Base-by-base conservation (phyloP, 2,113 vertebrate genomes). In the Myanophis thanlyinensis region DNA sequence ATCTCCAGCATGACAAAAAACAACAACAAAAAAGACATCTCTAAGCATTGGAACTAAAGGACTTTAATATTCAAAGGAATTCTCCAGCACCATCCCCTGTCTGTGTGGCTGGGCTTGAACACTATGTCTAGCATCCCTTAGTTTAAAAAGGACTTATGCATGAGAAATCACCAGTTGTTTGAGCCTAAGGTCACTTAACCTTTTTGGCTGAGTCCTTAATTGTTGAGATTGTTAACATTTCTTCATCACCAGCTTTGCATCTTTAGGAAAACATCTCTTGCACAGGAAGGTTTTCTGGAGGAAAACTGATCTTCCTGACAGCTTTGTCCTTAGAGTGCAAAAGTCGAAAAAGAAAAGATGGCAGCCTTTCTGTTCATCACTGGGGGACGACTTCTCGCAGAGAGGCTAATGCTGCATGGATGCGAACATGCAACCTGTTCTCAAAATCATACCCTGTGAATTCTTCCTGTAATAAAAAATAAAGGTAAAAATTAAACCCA, bases 361-460 rank as follows among this genome's bases (percentile, higher is more conserved):
- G 30, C 23, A 85, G 54, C 40, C 44, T 86, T 93, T 80, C 1
- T 80, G 91, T 53, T 15, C n/a, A 67, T 99, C 98, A 99, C 98
- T 99, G 98, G 53, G 99, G 98, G 95, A 99, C 98, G 89, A 99
- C 97, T 95, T 99, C 99, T 97, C 98, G 98, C 92, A 99, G 95
- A 62, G 99, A 99, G 52, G 99, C 99, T 95, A 99, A 97, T 62
- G 99, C 99, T 91, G 99, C 98, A 0, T 99, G 99, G 96, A 99
- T 99, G 95, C 99, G 99, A 52, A 99, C 99, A 7, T 99, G 99
- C 95, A 99, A 97, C 97, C 99, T 98, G 98, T 99, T 99, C 96
- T 99, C 99, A 97, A 99, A 99, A 97, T 99, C 99, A 90, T 99
- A 99, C 96, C 98, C 98, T 87, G 97, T 97, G 92, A 98, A 99